phyloP scores from a whole-genome alignment of 2,113 vertebrate genomes.

The Psammodynastes pulverulentus region DNA sequence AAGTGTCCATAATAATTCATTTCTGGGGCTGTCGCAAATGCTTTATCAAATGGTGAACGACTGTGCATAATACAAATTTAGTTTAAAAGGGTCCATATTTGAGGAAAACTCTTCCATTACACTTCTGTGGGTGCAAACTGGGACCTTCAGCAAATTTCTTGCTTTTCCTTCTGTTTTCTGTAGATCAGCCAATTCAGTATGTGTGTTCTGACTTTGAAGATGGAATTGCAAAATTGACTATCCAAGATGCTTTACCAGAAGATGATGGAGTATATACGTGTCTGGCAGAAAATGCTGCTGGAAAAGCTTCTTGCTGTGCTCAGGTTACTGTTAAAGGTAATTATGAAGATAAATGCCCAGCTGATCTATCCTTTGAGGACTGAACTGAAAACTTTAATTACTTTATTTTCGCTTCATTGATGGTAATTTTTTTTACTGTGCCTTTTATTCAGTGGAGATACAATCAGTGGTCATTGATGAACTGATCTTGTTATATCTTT shows the following conservation, averaged over 20 bases:
- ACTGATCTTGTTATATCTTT: not conserved
- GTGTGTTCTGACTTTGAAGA: slow-evolving; percentile 71
- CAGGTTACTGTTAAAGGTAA: slow-evolving; percentile 79
- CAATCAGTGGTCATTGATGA: not conserved
- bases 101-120: slow-evolving; percentile 15
- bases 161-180: slow-evolving; percentile 23
- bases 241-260: slow-evolving; percentile 76
- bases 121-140: not conserved
- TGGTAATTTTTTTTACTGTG: not conserved
- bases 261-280: slow-evolving; percentile 80
- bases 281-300: slow-evolving; percentile 74
- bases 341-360: not conserved
- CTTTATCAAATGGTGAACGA: not conserved
- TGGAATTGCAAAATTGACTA: slow-evolving; percentile 69
- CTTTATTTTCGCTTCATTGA: not conserved
- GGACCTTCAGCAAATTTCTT: not conserved
- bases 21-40: not conserved
- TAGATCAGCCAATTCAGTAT: slow-evolving; percentile 79
- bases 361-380: not conserved
- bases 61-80: not conserved
- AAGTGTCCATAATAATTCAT: not conserved
- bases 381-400: not conserved
- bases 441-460: not conserved
- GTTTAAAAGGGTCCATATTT: not conserved
- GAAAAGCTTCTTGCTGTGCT: slow-evolving; percentile 76